Base-by-base conservation (phyloP, 1,140 invertebrate genomes). In the Drosophila subpulchrella region DNA sequence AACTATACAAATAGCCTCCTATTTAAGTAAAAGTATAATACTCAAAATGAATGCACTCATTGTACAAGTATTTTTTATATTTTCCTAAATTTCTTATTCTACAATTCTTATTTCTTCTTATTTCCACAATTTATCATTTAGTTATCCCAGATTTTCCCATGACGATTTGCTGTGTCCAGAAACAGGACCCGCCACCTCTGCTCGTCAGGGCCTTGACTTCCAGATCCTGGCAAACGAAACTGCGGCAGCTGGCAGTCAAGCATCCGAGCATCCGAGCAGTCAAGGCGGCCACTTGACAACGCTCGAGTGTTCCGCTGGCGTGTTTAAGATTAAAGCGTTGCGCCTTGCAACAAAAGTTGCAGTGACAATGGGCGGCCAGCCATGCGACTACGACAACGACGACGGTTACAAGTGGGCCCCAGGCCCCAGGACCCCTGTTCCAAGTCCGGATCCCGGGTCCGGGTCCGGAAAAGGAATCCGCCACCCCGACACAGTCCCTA, bases 281-380 rank as follows among this genome's bases (percentile, higher is more conserved):
- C 60, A 53, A 63, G 72, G 81, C 56, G 32, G 71, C 70, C 84
- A 89, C 84, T 89, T 78, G 84, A 89, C 84, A 89, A 78, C 61
- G 58, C 81, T 89, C 84, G 82, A 89, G 84, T 89, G 84, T 89
- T 89, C 84, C 84, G 84, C 84, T 89, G 85, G 84, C 84, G 82
- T 89, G 84, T 89, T 89, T 89, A 89, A 89, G 84, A 89, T 89
- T 89, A 89, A 89, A 89, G 84, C 81, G 61, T 54, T 88, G 84
- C 77, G 77, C 74, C 83, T 74, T 89, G 84, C 75, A 88, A 89
- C 84, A 89, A 89, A 89, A 75, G 84, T 84, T 81, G 74, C 85
- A 81, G 74, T 78, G 84, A 89, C 80, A 89, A 89, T 89, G 84
- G 81, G 80, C 76, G 78, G 61, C 60, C 58, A 62, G 63, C 63